Evolutionary conservation across 92 coral and sea anemone genomes (phyloP).

Genomic region (Pocillopora meandrina): DNA sequence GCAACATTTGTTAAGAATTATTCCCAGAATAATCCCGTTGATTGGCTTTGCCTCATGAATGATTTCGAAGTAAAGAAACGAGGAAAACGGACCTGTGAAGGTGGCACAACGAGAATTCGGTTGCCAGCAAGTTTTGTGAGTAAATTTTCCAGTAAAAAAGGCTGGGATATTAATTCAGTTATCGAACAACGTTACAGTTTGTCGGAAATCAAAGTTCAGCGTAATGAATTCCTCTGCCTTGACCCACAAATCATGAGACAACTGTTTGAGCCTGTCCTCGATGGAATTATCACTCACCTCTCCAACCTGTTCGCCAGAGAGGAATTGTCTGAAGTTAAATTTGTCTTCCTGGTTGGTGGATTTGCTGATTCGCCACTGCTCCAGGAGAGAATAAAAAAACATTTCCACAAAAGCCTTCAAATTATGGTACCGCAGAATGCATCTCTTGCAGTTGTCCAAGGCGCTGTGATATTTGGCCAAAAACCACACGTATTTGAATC

Average conservation of each 20-base stretch:
- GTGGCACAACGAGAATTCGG: slow-evolving; percentile 55
- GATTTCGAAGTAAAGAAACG: slow-evolving; percentile 70
- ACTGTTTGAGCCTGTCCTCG: slow-evolving; percentile 60
- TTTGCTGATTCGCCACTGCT: slow-evolving; percentile 67
- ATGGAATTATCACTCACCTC: slow-evolving; percentile 49
- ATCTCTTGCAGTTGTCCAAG: slow-evolving; percentile 66
- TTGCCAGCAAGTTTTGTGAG: slow-evolving; percentile 56
- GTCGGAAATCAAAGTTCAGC: slow-evolving; percentile 39
- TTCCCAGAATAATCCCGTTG: slow-evolving; percentile 51
- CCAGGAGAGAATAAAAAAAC: slow-evolving; percentile 40
- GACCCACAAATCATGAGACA: slow-evolving; percentile 50
- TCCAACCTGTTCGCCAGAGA: slow-evolving; percentile 34
- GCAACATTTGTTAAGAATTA: slow-evolving; percentile 42
- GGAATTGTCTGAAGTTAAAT: slow-evolving; percentile 49
- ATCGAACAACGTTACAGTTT: slow-evolving; percentile 45
- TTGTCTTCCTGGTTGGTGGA: slow-evolving; percentile 72
- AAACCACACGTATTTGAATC: slow-evolving; percentile 59
- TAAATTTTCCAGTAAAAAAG: slow-evolving; percentile 39
- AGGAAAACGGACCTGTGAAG: slow-evolving; percentile 51
- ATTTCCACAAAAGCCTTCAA: slow-evolving; percentile 31
- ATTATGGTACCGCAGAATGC: slow-evolving; percentile 65
- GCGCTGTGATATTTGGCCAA: slow-evolving; percentile 74
- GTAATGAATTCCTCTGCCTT: slow-evolving; percentile 63
- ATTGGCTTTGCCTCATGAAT: slow-evolving; percentile 63
- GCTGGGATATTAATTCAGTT: slow-evolving; percentile 45